These are phyloP conservation scores for Drosophila mimica DNA, from an alignment of 2,888 invertebrate genomes.

Conservation along the genomic window DNA sequence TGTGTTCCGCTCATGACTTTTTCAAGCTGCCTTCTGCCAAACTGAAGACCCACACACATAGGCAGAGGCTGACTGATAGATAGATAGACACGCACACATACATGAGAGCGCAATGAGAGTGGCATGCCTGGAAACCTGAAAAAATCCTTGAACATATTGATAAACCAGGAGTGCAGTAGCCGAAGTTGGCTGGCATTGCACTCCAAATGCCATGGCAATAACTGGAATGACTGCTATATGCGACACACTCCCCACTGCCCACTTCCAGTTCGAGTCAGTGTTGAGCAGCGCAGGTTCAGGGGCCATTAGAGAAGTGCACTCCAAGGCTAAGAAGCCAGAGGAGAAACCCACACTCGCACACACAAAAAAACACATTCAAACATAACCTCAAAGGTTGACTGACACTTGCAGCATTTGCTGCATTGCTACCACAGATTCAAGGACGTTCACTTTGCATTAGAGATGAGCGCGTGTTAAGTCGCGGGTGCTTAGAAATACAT, in stretches of 20 bases:
- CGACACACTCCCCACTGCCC: not conserved
- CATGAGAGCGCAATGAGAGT: not conserved
- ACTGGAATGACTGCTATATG: slow-evolving; percentile 61
- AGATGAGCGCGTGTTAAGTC: not conserved
- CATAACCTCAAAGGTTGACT: slow-evolving; percentile 28
- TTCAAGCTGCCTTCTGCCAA: slow-evolving; percentile 40
- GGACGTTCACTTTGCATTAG: slow-evolving; percentile 13
- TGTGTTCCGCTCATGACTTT: slow-evolving; percentile 39
- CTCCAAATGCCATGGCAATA: slow-evolving; percentile 50
- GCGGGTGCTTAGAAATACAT: too few relatives aligned
- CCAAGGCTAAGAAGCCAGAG: slow-evolving; percentile 32
- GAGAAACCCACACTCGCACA: not conserved
- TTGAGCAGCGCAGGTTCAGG: slow-evolving; percentile 12
- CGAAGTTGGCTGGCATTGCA: slow-evolving; percentile 57
- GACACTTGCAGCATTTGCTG: slow-evolving; percentile 15
- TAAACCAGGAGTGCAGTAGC: slow-evolving; percentile 81
- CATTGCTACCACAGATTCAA: slow-evolving; percentile 5
- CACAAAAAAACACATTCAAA: not conserved
- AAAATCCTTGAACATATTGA: slow-evolving; percentile 83
- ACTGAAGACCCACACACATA: slow-evolving; percentile 11
- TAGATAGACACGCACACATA: slow-evolving; percentile 3
- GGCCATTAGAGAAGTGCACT: slow-evolving; percentile 57
- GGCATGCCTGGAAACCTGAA: slow-evolving; percentile 61
- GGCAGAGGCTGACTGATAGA: not conserved
- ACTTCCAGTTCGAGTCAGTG: not conserved